These are phyloP conservation scores for Crioceris asparagi DNA, from an alignment of 2,888 invertebrate genomes.

Conservation along the genomic window DNA sequence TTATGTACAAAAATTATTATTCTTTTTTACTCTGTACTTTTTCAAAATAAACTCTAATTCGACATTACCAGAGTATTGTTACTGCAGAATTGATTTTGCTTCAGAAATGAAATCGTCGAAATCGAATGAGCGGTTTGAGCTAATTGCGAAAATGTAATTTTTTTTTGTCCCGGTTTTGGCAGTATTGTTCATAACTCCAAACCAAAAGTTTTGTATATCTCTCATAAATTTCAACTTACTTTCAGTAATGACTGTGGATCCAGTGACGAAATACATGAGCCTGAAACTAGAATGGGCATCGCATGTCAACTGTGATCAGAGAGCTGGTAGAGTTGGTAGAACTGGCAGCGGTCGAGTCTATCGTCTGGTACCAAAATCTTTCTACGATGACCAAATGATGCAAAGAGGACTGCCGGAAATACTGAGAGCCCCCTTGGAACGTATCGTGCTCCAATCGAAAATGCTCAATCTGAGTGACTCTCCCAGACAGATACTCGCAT, in stretches of 20 bases:
- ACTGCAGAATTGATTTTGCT: no score
- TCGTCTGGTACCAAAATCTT: constrained; percentile 50
- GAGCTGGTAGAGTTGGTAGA: constrained; percentile 84
- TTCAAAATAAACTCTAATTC: no score
- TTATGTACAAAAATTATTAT: no score
- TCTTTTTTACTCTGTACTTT: no score
- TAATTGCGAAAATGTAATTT: no score
- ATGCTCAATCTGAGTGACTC: constrained; percentile 69
- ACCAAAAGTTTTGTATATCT: no score
- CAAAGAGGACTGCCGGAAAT: constrained; percentile 64
- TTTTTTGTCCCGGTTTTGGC: no score
- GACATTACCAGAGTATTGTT: no score
- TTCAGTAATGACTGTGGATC: constrained; percentile 68
- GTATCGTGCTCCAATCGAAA: constrained; percentile 71
- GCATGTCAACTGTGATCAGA: constrained; percentile 78
- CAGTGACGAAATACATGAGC: constrained; percentile 64
- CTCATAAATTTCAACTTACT: constrained; percentile 93
- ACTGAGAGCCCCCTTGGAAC: constrained; percentile 68
- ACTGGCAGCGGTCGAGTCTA: constrained; percentile 79
- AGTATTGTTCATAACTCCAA: no score
- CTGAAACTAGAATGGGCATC: constrained; percentile 81
- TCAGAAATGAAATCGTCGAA: no score
- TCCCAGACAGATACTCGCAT: constrained; percentile 64
- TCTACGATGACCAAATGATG: constrained; percentile 34
- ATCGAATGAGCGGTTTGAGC: no score